Percentiles rank a stretch among this genome's conserved stretches.
Conservation (phyloP, 2,797 vertebrate genomes). For the Peromyscus aztecus region DNA sequence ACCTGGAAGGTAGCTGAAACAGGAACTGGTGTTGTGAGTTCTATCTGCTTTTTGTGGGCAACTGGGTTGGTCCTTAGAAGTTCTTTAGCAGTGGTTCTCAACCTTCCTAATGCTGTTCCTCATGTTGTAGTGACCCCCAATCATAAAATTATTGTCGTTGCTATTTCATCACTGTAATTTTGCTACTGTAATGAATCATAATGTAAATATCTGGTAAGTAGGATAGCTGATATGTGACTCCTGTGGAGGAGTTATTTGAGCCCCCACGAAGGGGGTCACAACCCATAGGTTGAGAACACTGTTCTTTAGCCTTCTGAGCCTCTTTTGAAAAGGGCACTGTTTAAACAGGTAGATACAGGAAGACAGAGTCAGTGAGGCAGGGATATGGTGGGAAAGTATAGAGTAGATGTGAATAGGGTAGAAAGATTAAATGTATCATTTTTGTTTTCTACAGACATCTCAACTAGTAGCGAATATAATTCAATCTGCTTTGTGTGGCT, state of each 20-base stretch:
- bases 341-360: not conserved
- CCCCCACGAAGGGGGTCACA: not conserved
- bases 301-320: not conserved
- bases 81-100: not conserved
- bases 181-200: not conserved
- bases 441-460: not conserved
- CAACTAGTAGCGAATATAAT: not conserved
- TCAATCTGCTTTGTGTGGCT: not conserved
- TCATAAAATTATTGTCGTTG: not conserved
- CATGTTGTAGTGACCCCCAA: not conserved
- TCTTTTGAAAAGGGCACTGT: not conserved
- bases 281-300: not conserved
- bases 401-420: fast-evolving
- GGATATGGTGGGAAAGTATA: fast-evolving
- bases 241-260: not conserved
- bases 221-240: not conserved
- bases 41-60: not conserved
- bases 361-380: not conserved
- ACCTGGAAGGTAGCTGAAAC: not conserved
- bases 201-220: not conserved
- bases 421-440: not conserved
- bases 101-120: not conserved
- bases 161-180: not conserved
- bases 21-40: not conserved
- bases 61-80: not conserved